phyloP scores from a whole-genome alignment of 2,888 invertebrate species.

The Crossocerus cetratus region DNA sequence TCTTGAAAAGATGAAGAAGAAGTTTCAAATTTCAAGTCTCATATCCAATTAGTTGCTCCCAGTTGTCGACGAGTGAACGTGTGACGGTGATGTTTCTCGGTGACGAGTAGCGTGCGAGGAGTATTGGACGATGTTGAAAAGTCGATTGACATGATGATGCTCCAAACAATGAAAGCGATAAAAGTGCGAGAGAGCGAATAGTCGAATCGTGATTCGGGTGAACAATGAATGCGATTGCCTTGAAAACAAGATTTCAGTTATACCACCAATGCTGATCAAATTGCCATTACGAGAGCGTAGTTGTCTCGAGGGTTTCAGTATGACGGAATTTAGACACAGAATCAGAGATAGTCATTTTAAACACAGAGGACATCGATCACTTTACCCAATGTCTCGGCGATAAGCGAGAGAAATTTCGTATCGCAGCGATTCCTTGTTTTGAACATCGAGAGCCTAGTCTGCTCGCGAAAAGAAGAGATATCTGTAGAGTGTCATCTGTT shows the following conservation, averaged over 20 bases:
- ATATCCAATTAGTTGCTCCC: too few relatives aligned
- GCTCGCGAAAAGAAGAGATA: background rate
- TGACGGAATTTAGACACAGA: too few relatives aligned
- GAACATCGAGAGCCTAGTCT: slow-evolving; percentile 3
- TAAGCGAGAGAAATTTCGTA: slow-evolving; percentile 5
- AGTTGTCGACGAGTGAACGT: background rate
- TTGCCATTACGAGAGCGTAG: too few relatives aligned
- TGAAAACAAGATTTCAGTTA: background rate
- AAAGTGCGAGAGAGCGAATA: background rate
- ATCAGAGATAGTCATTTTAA: too few relatives aligned
- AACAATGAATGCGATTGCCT: background rate
- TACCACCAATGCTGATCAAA: background rate
- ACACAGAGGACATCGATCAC: background rate
- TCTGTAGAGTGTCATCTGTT: too few relatives aligned
- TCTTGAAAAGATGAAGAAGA: too few relatives aligned
- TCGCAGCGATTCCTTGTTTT: slow-evolving; percentile 6
- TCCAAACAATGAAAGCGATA: slow-evolving; percentile 5
- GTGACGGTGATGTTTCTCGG: background rate
- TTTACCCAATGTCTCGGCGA: background rate
- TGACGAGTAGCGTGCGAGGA: background rate
- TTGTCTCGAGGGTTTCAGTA: too few relatives aligned
- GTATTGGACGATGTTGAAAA: background rate
- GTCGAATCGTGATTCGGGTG: background rate
- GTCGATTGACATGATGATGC: background rate
- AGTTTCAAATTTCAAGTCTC: too few relatives aligned